Base-by-base conservation (phyloP, 2,888 invertebrate species). In the Gandaritis pyraliata region DNA sequence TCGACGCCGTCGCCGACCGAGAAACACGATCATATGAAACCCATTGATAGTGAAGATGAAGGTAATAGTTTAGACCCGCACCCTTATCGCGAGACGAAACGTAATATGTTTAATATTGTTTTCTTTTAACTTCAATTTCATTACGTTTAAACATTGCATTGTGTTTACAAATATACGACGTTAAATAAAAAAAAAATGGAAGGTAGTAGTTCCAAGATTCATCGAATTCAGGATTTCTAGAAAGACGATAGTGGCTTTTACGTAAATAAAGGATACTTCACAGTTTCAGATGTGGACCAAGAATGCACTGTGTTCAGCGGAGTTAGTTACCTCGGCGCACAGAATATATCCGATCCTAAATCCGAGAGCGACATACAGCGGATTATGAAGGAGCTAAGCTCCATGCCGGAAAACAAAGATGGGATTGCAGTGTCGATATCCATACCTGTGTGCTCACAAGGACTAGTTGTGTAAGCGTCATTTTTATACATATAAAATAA, bases 221-320 rank as follows among this genome's bases (percentile, higher is more conserved):
- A n/a, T n/a, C n/a, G n/a, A n/a, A n/a, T n/a, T n/a, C n/a, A n/a
- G n/a, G n/a, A n/a, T n/a, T n/a, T n/a, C n/a, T n/a, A n/a, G n/a
- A n/a, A n/a, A 1, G 33, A 33, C 33, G 8, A 6, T 33, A 33
- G 8, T 10, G 10, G 5, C 8, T 64, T 64, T 57, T 69, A 30
- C 60, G 45, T 61, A 63, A 55, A 55, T 61, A 62, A 57, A 47
- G 49, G 49, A 66, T 55, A 55, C 47, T 49, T 69, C 72, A 49
- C 87, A 94, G 95, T 96, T 83, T 95, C 96, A 77, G 96, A 97
- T 85, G 95, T 96, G 69, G 96, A 96, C 85, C 97, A 97, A 88
- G 97, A 97, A 70, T 97, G 97, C 84, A 97, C 97, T 13, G 96
- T 97, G 77, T 98, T 98, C 90, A 96, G 97, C 78, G 97, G 97